Evolutionary conservation across 2,113 vertebrate species (phyloP), one percentile per base, ranked within the genome.

Genomic region (Thamnophis sirtalis): DNA sequence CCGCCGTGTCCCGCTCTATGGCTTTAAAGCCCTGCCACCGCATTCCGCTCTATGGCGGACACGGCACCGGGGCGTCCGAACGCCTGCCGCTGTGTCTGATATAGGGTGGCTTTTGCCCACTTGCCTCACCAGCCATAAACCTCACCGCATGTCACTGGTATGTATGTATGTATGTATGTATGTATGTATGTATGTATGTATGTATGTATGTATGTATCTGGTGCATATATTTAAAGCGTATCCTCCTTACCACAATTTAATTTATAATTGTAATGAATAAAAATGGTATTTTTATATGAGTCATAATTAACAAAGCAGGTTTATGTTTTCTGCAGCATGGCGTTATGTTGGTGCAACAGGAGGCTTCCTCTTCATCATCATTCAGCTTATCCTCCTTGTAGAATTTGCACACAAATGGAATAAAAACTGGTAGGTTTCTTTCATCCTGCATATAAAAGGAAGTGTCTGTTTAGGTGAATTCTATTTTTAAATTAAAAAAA

Each of bases 331-430:
- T 97, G 90, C 97, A 99, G 99, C 98, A 88, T 99, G 99, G 99
- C 98, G 98, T 93, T 98, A 98, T 0, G 97, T 99, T 6, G 99
- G 98, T 86, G 98, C 98, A 2, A 0, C 1, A 0, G 98, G 99
- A 38, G 98, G 98, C 2, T 98, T 98, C 95, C 0, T 98, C 84
- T 99, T 99, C 95, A 98, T 99, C 86, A 92, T 98, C 88, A 99
- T 99, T 97, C 99, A 99, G 95, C 98, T 99, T 88, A 97, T 98
- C 96, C 95, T 99, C 92, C 97, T 99, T 91, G 98, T 99, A 96
- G 98, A 99, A 95, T 99, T 99, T 28, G 98, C 99, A 22, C 99
- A 99, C 96, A 98, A 98, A 94, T 99, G 99, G 99, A 99, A 99
- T 97, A 99, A 99, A 97, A 99, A 99, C 96, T 99, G 99, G 99